Conservation (phyloP, 2,888 invertebrate genomes). For the Ctenicera cuprea region DNA sequence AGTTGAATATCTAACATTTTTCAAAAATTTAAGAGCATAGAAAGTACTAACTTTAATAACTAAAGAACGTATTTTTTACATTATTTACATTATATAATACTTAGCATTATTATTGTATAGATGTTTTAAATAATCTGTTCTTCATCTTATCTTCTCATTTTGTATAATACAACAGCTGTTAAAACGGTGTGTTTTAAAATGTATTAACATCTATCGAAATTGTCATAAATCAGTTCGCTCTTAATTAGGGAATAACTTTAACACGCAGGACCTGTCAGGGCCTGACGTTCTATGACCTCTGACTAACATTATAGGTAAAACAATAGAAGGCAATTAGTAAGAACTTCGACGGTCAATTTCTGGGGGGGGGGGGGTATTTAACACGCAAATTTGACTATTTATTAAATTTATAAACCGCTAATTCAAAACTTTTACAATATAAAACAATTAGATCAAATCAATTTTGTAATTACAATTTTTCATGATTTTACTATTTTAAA, state of each 20-base stretch:
- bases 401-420: not conserved
- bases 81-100: no score
- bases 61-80: no score
- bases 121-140: no score
- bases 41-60: no score
- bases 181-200: no score
- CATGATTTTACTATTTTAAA: no score
- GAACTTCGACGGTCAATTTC: slow-evolving; percentile 17
- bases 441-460: not conserved
- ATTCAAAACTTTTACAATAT: not conserved
- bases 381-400: not conserved
- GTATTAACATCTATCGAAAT: not conserved
- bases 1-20: no score
- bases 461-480: no score
- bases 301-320: not conserved
- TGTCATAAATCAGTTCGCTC: not conserved
- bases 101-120: no score
- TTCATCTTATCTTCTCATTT: no score
- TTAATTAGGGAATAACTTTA: slow-evolving; percentile 28
- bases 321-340: not conserved
- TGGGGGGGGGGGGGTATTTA: not conserved
- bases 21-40: no score
- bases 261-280: slow-evolving; percentile 15
- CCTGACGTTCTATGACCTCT: slow-evolving; percentile 42
- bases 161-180: no score